Base-by-base conservation (phyloP, 2,113 vertebrate genomes). In the Thunnus maccoyii region DNA sequence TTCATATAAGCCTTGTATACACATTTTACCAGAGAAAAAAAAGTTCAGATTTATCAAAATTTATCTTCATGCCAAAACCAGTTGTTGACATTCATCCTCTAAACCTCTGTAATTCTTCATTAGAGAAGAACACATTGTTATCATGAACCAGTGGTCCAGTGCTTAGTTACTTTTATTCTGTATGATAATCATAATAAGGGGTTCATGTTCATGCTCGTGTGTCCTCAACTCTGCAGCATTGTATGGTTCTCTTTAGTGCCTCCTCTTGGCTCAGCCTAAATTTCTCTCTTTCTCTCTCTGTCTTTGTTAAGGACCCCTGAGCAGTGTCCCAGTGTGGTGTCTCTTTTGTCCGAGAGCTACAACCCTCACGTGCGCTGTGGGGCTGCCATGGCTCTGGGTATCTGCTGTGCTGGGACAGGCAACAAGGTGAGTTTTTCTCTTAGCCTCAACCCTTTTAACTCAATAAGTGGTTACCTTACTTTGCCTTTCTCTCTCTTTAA, bases 281-380 rank as follows among this genome's bases (percentile, higher is more conserved):
- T 75, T 20, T 58, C 6, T 74, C 5, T 54, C 9, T 52, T 10
- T 62, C 13, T 73, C 48, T 61, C 67, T 57, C 72, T 44, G 1
- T 72, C 80, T 90, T 82, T 84, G n/a, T 82, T 46, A 85, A 99
- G 98, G 94, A 99, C 98, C 66, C 98, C 98, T 17, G 98, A 99
- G 83, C 98, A 99, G 78, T 99, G 98, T 85, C 98, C 98, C 0
- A 99, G 98, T 0, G 98, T 99, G 32, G 98, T 99, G 72, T 99
- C 98, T 14, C 93, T 99, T 71, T 88, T 99, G 90, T 99, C 98
- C 0, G 98, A 99, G 93, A 99, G 98, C 95, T 99, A 99, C 92
- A 99, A 99, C 74, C 98, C 98, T 48, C 98, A 99, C 0, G 98
- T 99, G 72, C 98, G 98, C 71, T 99, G 97, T 3, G 98, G 98